A percentile compares a stretch with the other conserved stretches of the same genome.
phyloP scores from a whole-genome alignment of 2,797 vertebrate species.

The Aselliscus stoliczkanus region DNA sequence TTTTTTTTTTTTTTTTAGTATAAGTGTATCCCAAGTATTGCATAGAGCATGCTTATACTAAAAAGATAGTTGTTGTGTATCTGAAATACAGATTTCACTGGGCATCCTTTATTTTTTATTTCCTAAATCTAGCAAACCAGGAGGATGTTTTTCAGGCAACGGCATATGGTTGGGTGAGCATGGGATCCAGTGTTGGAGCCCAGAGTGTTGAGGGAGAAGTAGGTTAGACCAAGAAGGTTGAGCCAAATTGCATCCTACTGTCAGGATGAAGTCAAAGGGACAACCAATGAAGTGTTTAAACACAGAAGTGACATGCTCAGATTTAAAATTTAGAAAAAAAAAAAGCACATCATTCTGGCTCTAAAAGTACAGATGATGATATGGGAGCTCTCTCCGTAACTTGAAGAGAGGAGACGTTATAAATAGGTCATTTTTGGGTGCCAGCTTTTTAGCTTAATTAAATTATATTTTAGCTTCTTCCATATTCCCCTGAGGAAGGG shows the following conservation, averaged over 20 bases:
- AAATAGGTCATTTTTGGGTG: not conserved
- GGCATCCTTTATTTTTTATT: not conserved
- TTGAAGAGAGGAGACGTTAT: not conserved
- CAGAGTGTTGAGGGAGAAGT: not conserved
- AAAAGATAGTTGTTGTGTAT: not conserved
- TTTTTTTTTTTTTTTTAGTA: not conserved
- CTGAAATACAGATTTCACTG: not conserved
- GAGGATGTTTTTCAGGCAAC: not conserved
- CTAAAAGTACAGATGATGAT: not conserved
- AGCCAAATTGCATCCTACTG: not conserved
- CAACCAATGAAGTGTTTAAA: not conserved
- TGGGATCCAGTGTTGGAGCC: not conserved
- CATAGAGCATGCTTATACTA: not conserved
- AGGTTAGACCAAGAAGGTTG: not conserved
- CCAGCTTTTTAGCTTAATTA: not conserved
- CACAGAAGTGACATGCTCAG: not conserved
- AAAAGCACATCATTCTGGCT: not conserved
- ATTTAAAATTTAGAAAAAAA: not conserved
- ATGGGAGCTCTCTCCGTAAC: not conserved
- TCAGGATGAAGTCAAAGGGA: not conserved
- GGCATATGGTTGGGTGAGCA: not conserved
- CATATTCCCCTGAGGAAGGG: not conserved
- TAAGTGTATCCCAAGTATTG: not conserved
- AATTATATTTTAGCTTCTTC: not conserved
- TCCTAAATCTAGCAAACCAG: not conserved